Percentiles rank a stretch among this genome's conserved stretches.
phyloP scores from a whole-genome alignment of 2,113 vertebrate species.

The Physeter macrocephalus region DNA sequence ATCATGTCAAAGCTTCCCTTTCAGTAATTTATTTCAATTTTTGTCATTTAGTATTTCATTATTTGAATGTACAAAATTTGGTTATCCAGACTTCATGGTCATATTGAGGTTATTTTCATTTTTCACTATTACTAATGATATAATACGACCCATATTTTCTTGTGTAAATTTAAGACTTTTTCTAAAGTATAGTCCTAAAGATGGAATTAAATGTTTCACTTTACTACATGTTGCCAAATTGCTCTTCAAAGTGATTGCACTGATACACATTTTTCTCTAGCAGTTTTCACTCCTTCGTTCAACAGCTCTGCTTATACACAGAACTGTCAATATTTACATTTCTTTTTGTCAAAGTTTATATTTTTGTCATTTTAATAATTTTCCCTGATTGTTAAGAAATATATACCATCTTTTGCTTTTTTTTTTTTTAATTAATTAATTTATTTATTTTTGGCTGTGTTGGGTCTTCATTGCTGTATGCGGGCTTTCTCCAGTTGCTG shows the following conservation, averaged over 20 bases:
- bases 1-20: not conserved
- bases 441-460: too few species aligned
- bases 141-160: not conserved
- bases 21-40: not conserved
- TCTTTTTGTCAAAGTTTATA: not conserved
- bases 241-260: not conserved
- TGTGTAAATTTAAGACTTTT: not conserved
- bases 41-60: not conserved
- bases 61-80: not conserved
- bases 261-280: not conserved
- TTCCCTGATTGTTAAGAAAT: not conserved
- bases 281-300: not conserved
- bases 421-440: too few species aligned
- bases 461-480: too few species aligned
- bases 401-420: not conserved
- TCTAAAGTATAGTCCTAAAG: not conserved
- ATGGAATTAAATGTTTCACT: not conserved
- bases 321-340: not conserved
- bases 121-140: not conserved
- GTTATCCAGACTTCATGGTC: not conserved
- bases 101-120: not conserved
- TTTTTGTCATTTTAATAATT: not conserved
- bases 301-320: not conserved
- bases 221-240: not conserved
- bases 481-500: too few species aligned